phyloP scores from a whole-genome alignment of 2,888 invertebrate species.

The Gastrophysa polygoni region DNA sequence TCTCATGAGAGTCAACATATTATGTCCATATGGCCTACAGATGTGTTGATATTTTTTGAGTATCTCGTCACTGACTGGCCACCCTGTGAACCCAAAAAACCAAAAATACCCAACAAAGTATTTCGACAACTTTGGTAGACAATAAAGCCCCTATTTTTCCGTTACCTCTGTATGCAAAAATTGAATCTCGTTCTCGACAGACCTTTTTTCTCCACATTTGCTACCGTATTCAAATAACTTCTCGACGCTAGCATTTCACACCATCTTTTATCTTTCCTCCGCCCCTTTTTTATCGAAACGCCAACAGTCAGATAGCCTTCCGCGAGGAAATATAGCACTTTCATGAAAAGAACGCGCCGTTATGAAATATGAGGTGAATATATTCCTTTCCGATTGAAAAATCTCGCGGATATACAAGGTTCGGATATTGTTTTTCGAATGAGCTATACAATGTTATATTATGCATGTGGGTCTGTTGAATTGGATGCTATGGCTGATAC shows the following conservation, averaged over 20 bases:
- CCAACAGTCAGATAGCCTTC: conserved; percentile 15
- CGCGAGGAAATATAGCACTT: conserved; percentile 22
- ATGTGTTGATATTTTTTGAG: no score
- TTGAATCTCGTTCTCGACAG: not conserved
- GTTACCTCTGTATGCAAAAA: no score
- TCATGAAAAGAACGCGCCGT: conserved; percentile 20
- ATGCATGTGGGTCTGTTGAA: not conserved
- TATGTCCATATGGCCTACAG: no score
- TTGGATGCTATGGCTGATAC: not conserved
- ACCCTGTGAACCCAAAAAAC: no score
- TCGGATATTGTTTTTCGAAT: conserved; percentile 30
- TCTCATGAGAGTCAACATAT: no score
- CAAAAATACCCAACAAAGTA: no score
- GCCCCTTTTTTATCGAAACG: conserved; percentile 5
- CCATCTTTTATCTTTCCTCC: conserved; percentile 17
- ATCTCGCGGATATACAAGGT: conserved; percentile 23
- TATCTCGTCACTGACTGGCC: no score
- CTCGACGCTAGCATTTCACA: conserved; percentile 24
- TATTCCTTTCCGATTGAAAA: conserved; percentile 23
- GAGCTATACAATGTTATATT: conserved; percentile 1
- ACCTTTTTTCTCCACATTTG: conserved; percentile 12
- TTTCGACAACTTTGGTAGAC: no score
- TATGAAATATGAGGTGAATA: conserved; percentile 31
- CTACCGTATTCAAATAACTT: conserved; percentile 27
- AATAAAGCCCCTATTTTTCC: no score